Conservation (phyloP, 2,888 invertebrate species). For the Drosophila falleni region DNA sequence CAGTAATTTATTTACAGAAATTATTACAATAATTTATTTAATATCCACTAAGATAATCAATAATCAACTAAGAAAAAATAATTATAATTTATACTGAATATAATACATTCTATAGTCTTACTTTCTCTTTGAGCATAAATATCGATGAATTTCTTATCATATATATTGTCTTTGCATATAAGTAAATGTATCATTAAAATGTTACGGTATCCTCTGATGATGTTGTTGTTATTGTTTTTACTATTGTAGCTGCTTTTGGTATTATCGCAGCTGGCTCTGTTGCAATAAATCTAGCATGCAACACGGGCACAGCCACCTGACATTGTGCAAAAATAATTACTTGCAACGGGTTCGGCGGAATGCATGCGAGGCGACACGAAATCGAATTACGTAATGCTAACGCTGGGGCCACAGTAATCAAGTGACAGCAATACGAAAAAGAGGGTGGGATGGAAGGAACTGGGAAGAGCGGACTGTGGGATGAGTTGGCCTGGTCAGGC, state of each 20-base stretch:
- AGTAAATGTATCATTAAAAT: conserved; percentile 36
- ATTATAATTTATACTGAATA: too few relatives aligned
- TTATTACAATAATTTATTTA: too few relatives aligned
- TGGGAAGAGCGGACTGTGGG: not conserved
- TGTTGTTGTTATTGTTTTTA: conserved; percentile 6
- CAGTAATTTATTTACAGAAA: too few relatives aligned
- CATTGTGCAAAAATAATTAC: conserved; percentile 51
- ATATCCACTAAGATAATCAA: too few relatives aligned
- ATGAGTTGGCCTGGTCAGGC: conserved; percentile 20
- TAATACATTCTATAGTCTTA: too few relatives aligned
- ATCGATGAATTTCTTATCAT: not conserved
- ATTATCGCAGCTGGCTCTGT: conserved; percentile 1
- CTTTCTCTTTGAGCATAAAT: not conserved
- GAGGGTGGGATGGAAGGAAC: not conserved
- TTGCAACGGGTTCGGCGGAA: conserved; percentile 34
- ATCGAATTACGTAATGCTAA: conserved; percentile 56
- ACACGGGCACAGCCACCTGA: conserved; percentile 36
- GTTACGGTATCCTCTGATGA: not conserved
- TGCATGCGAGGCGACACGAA: conserved; percentile 35
- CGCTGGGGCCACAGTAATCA: conserved; percentile 26
- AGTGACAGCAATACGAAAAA: conserved; percentile 8
- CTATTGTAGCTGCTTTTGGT: conserved; percentile 11
- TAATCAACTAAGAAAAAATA: too few relatives aligned
- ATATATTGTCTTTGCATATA: conserved; percentile 1
- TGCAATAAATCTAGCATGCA: conserved; percentile 47